These are phyloP conservation scores for Xiphophorus maculatus DNA, from an alignment of 2,113 vertebrate genomes.

Conservation along the genomic window DNA sequence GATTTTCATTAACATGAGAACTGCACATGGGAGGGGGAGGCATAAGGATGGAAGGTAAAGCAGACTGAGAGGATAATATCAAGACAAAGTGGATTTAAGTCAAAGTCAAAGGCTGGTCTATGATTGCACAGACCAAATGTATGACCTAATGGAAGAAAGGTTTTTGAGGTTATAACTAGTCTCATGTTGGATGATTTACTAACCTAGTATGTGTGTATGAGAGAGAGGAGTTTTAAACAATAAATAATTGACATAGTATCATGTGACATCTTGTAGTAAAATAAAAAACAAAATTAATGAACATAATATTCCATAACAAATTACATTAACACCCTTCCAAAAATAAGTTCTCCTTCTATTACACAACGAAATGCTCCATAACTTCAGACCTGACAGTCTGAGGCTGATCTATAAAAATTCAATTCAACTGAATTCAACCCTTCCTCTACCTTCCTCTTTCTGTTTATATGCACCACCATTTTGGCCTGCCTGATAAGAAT, in stretches of 20 bases:
- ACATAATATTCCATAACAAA: no score
- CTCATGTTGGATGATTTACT: slow-evolving; percentile 1
- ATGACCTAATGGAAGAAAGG: slow-evolving; percentile 24
- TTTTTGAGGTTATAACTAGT: slow-evolving; percentile 10
- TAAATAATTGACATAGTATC: no score
- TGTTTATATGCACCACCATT: background rate
- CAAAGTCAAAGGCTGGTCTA: slow-evolving; percentile 34
- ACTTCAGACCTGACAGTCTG: background rate
- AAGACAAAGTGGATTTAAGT: background rate
- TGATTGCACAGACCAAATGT: slow-evolving; percentile 19
- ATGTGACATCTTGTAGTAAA: no score
- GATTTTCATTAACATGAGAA: slow-evolving; percentile 10
- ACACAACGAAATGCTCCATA: background rate
- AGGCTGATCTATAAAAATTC: background rate
- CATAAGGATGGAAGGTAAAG: background rate
- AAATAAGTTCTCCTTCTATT: background rate
- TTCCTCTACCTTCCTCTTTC: slow-evolving; percentile 3
- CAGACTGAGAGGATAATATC: background rate
- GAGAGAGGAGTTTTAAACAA: background rate
- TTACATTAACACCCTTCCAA: no score
- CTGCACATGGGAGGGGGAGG: background rate
- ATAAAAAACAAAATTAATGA: no score
- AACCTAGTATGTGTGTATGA: background rate
- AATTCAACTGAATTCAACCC: background rate
- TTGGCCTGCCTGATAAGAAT: background rate